Base-by-base conservation (phyloP, 2,113 vertebrate genomes). In the Salminus brasiliensis region DNA sequence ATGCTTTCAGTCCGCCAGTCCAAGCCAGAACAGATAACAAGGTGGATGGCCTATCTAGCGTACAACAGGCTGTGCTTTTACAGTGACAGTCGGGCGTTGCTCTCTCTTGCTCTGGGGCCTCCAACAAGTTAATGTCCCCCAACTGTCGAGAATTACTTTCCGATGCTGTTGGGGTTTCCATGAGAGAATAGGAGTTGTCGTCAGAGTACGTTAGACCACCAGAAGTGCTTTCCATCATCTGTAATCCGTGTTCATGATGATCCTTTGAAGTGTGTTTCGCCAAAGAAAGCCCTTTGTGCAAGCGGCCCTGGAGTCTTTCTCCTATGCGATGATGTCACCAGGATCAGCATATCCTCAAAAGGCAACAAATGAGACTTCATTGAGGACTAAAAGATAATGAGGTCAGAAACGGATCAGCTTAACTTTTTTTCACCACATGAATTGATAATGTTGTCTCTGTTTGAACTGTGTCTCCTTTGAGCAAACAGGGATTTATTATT, bases 321-420 rank as follows among this genome's bases (percentile, higher is more conserved):
- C 21, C 72, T 72, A 65, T 8, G n/a, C 49, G 27, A 65, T 82
- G 81, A 80, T 82, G 74, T 80, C 53, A 78, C 45, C 49, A n/a
- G 39, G 36, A 5, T 66, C 47, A 43, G 30, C 34, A 43, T 74
- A 57, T 63, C 53, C 11, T 78, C 39, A 59, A 67, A 73, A 52
- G 9, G 55, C n/a, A 30, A 32, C 25, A 66, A 75, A 32, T 45
- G 6, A 65, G 52, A 68, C 13, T n/a, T 55, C 66, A 34, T 65
- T 39, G 63, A 55, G 53, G 52, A 59, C 43, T 78, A 32, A 52
- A 53, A 41, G 41, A n/a, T 74, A 39, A 49, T 72, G 32, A 65
- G 32, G 49, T 52, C 68, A 72, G 30, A 55, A 88, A 90, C 86
- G 72, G 43, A 12, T 72, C 68, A 59, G 69, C 70, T 55, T 43